Base-by-base conservation (phyloP, 2,797 vertebrate species). In the Odontamblyopus rebecca region DNA sequence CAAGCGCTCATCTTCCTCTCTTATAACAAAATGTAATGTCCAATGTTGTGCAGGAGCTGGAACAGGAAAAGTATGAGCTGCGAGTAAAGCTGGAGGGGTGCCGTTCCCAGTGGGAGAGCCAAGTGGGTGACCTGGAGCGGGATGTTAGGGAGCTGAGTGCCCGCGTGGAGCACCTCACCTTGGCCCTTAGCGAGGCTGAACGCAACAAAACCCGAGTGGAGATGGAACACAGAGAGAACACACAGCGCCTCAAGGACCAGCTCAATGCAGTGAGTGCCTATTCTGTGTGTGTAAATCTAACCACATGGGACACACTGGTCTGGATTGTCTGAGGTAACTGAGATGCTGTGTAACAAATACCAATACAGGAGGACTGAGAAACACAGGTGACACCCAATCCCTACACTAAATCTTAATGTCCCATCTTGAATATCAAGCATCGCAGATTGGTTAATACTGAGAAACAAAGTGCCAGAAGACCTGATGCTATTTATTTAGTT, bases 41-140 rank as follows among this genome's bases (percentile, higher is more conserved):
- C 23, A 57, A 57, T 57, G 0, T 23, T 23, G 8, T 77, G 11
- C 59, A 95, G 94, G 92, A 89, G 81, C 89, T 94, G 88, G 88
- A 95, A 86, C 94, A 95, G 89, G 84, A 84, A 68, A 88, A 86
- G 57, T 89, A 95, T 79, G 89, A 91, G 38, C 85, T 93, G 77
- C 90, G 84, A 72, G 50, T 93, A 75, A 94, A 93, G 85, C 89
- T 95, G 81, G 90, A 93, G 68, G 82, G 82, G 82, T 87, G 83
- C 72, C 88, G 86, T 85, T 89, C 86, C 51, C 88, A 93, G 89
- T 93, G 92, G 93, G 90, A 93, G 89, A 92, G 90, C 82, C 94
- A 94, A 85, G 93, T 93, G 87, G 78, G 77, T 0, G 94, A 95
- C 61, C 86, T 95, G 89, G 94, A 95, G 90, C 77, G 80, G 72